Base-by-base conservation (phyloP, 2,113 vertebrate species). In the Ailurus styani region DNA sequence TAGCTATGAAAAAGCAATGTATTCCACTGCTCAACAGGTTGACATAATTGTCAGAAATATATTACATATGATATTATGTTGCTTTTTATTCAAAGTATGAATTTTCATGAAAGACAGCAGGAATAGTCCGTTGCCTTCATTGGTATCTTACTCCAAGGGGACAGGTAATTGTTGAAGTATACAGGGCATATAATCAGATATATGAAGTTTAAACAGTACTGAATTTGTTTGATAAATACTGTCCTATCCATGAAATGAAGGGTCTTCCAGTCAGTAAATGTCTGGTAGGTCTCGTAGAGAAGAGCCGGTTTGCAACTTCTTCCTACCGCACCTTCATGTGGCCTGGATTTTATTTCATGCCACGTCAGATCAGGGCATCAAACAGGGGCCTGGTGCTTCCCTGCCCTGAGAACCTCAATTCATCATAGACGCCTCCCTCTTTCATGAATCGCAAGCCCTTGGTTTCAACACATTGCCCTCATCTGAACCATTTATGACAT, bases 11-110 rank as follows among this genome's bases (percentile, higher is more conserved):
- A 42, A 84, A 29, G 4, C 25, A 89, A 52, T 72, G 40, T n/a
- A 52, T 86, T 73, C 86, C 37, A 93, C 55, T 78, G 21, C 34
- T 86, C 52, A 93, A 87, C 37, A 94, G 37, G 77, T 83, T 87
- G 42, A 75, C 1, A 10, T 79, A 73, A 20, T 31, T 3, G 3
- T 52, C 23, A 83, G 34, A 92, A 92, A 87, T 72, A 82, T 29
- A 75, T 81, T 75, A 40, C n/a, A 23, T 54, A 52, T 66, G 87
- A 52, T 60, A 87, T 20, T 31, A 1, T 55, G 17, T 45, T 91
- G 47, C 14, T 77, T 97, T 93, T 95, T 81, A 72, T 86, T 96
- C 37, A 91, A 93, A 6, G 20, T 57, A 64, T 62, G 50, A 90
- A 66, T 92, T 95, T 92, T 90, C 50, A 66, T 47, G 40, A 73